Evolutionary conservation across 2,888 invertebrate genomes (phyloP).

Genomic region (Leptopilina syphax): DNA sequence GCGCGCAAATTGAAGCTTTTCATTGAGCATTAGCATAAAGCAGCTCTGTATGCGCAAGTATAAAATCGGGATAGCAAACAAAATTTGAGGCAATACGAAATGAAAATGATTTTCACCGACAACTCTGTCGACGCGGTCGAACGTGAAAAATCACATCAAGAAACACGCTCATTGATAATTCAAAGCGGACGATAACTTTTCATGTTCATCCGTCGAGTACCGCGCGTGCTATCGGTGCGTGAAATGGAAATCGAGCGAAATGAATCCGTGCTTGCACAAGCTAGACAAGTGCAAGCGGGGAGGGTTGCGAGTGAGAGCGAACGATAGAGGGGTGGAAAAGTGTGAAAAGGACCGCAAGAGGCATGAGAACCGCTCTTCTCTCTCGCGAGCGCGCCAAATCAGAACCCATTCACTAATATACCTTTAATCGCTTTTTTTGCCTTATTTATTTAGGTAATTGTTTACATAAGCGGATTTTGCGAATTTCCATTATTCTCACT

Average conservation of each 20-base stretch:
- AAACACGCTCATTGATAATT: slow-evolving; percentile 64
- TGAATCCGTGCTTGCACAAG: slow-evolving; percentile 64
- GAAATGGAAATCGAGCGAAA: slow-evolving; percentile 73
- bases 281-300: slow-evolving; percentile 47
- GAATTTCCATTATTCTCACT: no score
- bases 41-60: neutral
- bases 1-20: neutral
- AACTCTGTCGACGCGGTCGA: slow-evolving; percentile 37
- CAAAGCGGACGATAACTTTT: slow-evolving; percentile 71
- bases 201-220: slow-evolving; percentile 65
- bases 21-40: slow-evolving; percentile 7
- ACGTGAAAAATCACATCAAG: slow-evolving; percentile 53
- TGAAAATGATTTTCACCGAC: slow-evolving; percentile 33
- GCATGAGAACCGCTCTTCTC: slow-evolving; percentile 40
- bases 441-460: neutral
- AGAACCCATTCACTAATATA: slow-evolving; percentile 66
- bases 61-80: neutral
- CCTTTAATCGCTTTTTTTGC: slow-evolving; percentile 49
- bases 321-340: slow-evolving; percentile 44
- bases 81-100: slow-evolving; percentile 4
- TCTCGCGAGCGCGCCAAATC: slow-evolving; percentile 63
- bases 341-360: slow-evolving; percentile 34
- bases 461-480: no score
- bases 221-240: slow-evolving; percentile 68
- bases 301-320: slow-evolving; percentile 50